phyloP scores from a whole-genome alignment of 2,113 vertebrate genomes.

The Heterocephalus glaber region DNA sequence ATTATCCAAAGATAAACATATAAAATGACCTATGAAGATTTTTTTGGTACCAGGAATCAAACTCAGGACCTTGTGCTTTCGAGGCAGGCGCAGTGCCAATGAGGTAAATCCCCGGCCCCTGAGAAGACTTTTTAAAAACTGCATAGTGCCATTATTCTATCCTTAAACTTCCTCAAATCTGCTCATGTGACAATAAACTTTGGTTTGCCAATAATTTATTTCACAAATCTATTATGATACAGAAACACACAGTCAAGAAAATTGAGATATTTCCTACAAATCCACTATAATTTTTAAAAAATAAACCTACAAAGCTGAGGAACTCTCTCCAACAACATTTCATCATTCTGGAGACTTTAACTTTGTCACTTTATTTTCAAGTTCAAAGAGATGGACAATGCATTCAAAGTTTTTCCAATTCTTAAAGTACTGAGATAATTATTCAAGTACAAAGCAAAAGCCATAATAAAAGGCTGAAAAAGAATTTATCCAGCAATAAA shows the following conservation, averaged over 20 bases:
- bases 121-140: neutral
- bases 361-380: conserved; percentile 62
- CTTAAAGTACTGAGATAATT: conserved; percentile 59
- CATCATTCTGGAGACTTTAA: neutral
- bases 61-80: no score
- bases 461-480: conserved; percentile 52
- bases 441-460: conserved; percentile 73
- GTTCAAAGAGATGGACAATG: conserved; percentile 52
- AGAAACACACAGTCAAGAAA: conserved; percentile 71
- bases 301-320: conserved; percentile 71
- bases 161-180: conserved; percentile 52
- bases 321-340: conserved; percentile 28
- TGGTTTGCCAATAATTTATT: conserved; percentile 71
- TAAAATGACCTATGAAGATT: conserved; percentile 11
- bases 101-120: neutral
- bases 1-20: conserved; percentile 52
- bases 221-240: conserved; percentile 51
- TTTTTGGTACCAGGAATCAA: no score
- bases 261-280: conserved; percentile 63
- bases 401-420: conserved; percentile 68
- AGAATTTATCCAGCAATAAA: conserved; percentile 41
- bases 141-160: conserved; percentile 16
- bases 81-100: no score
- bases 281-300: conserved; percentile 48
- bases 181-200: conserved; percentile 45